Percentiles rank a stretch among this genome's conserved stretches.
Conservation (phyloP, 2,888 invertebrate species). For the Nomada ferruginata region DNA sequence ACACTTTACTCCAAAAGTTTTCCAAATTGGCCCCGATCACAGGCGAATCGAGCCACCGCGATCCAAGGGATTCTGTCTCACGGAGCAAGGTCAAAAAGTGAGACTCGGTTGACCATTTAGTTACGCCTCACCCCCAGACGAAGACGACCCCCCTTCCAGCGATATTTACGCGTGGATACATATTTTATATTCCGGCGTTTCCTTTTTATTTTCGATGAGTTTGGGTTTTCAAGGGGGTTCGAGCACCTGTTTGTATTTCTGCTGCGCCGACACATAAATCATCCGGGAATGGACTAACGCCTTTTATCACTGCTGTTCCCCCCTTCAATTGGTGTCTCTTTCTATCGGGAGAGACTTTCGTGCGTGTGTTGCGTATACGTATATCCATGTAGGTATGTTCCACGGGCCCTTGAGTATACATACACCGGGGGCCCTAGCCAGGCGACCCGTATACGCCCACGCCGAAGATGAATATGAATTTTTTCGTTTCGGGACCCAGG, state of each 20-base stretch:
- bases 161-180: conserved; percentile 65
- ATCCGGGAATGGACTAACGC: conserved; percentile 79
- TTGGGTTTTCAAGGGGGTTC: conserved; percentile 72
- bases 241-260: conserved; percentile 82
- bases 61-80: neutral
- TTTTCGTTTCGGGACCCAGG: conserved; percentile 55
- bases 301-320: conserved; percentile 77
- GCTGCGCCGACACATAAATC: conserved; percentile 80
- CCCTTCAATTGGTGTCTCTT: conserved; percentile 27
- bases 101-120: conserved; percentile 51
- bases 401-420: conserved; percentile 14
- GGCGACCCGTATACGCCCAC: conserved; percentile 63
- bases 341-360: conserved; percentile 29
- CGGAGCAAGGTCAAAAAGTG: conserved; percentile 23
- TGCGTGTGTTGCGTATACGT: neutral
- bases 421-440: conserved; percentile 35
- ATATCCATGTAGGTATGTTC: neutral
- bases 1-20: neutral
- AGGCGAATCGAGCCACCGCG: neutral
- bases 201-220: conserved; percentile 72
- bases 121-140: conserved; percentile 35
- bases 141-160: conserved; percentile 36
- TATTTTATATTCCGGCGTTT: conserved; percentile 65
- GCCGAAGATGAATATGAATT: conserved; percentile 72
- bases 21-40: neutral